Evolutionary conservation across 2,888 invertebrate genomes (phyloP).

Genomic region (Drosophila nr. perissopoda): DNA sequence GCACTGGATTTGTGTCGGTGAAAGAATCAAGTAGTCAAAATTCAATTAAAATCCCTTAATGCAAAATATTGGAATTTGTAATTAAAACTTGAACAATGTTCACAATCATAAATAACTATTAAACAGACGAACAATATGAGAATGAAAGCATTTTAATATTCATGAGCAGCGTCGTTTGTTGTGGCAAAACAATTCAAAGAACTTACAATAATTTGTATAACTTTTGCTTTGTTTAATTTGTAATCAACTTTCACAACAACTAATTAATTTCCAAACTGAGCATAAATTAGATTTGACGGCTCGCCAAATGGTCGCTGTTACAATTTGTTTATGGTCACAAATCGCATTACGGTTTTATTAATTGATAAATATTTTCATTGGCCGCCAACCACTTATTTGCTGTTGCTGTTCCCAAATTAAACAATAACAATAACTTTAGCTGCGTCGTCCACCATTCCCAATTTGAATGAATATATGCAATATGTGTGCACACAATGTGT

Average conservation of each 20-base stretch:
- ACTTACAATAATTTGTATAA: conserved; percentile 9
- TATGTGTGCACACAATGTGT: conserved; percentile 1
- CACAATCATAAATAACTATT: neutral
- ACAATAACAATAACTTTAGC: conserved; percentile 52
- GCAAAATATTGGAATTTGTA: neutral
- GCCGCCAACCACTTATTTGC: conserved; percentile 19
- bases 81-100: neutral
- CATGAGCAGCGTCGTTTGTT: conserved; percentile 8
- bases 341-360: conserved; percentile 39
- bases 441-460: conserved; percentile 15
- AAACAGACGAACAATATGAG: neutral
- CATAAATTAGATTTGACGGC: conserved; percentile 48
- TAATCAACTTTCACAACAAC: conserved; percentile 25
- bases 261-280: conserved; percentile 39
- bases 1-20: neutral
- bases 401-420: conserved; percentile 37
- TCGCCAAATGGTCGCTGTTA: neutral
- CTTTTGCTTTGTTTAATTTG: conserved; percentile 7
- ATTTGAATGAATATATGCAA: conserved; percentile 3
- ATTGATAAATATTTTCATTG: conserved; percentile 65
- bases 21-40: neutral
- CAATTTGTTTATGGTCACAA: conserved; percentile 10
- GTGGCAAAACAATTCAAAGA: conserved; percentile 9
- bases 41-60: neutral
- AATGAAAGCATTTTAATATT: conserved; percentile 6